phyloP scores from a whole-genome alignment of 2,888 invertebrate species.

The Andrena trimmerana region DNA sequence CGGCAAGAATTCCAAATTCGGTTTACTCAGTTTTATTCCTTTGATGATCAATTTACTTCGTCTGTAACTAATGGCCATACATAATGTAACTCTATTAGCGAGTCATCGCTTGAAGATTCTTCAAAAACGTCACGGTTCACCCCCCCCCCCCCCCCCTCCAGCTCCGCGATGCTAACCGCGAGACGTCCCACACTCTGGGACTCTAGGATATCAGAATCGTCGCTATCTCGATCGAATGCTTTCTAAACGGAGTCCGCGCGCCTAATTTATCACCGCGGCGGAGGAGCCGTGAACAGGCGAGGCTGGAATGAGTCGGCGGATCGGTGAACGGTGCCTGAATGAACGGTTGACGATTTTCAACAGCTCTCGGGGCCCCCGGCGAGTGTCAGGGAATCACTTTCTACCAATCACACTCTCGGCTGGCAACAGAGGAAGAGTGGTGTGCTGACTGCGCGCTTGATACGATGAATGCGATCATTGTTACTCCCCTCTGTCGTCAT shows the following conservation, averaged over 20 bases:
- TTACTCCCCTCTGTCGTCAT: slow-evolving; percentile 51
- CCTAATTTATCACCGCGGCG: slow-evolving; percentile 23
- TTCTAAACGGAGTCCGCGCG: slow-evolving; percentile 48
- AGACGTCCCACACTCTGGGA: neutral
- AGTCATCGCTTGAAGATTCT: no score
- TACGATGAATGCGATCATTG: slow-evolving; percentile 73
- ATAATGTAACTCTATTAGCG: no score
- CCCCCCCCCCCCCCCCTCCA: neutral
- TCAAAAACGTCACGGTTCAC: neutral
- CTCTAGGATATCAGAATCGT: neutral
- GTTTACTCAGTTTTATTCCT: no score
- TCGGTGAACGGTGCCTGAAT: slow-evolving; percentile 54
- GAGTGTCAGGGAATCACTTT: slow-evolving; percentile 69
- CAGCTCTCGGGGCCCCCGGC: slow-evolving; percentile 51
- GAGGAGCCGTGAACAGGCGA: slow-evolving; percentile 38
- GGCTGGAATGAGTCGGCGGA: slow-evolving; percentile 61
- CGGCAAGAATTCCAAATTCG: no score
- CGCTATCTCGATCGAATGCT: slow-evolving; percentile 37
- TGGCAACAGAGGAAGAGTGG: slow-evolving; percentile 29
- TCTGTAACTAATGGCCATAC: no score
- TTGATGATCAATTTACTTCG: no score
- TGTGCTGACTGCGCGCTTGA: slow-evolving; percentile 63
- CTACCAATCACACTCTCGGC: slow-evolving; percentile 58
- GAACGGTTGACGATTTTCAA: slow-evolving; percentile 74
- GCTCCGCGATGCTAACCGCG: no score